phyloP scores from a whole-genome alignment of 2,797 vertebrate genomes.

The Smutsia gigantea region DNA sequence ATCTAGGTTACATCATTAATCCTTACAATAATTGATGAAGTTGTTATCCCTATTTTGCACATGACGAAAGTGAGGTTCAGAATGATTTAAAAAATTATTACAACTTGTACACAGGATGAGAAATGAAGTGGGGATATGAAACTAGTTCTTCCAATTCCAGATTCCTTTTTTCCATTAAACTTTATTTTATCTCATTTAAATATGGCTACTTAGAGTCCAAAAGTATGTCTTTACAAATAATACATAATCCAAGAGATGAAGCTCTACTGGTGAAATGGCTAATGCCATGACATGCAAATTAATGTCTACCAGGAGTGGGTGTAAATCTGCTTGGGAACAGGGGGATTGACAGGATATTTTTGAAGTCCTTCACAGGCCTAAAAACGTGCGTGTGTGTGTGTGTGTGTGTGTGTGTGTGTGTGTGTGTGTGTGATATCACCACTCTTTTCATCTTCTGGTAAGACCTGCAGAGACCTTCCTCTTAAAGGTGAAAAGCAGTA shows the following conservation, averaged over 20 bases:
- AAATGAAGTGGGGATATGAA: neutral
- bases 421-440: neutral
- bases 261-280: neutral
- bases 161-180: neutral
- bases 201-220: neutral
- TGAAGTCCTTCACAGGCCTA: neutral
- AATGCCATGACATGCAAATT: neutral
- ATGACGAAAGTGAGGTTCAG: neutral
- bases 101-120: neutral
- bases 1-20: neutral
- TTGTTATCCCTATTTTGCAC: neutral
- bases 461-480: neutral
- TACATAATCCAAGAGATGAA: neutral
- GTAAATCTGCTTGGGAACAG: neutral
- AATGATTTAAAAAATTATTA: neutral
- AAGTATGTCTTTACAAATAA: neutral
- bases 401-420: neutral
- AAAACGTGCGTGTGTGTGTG: neutral
- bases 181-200: neutral
- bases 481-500: neutral
- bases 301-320: neutral
- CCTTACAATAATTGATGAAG: neutral
- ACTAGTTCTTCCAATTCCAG: neutral
- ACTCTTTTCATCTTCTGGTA: neutral
- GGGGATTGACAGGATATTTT: neutral